Evolutionary conservation across 2,797 vertebrate genomes (phyloP), one percentile per base, ranked within the genome.

Genomic region (Leptodactylus fallax): DNA sequence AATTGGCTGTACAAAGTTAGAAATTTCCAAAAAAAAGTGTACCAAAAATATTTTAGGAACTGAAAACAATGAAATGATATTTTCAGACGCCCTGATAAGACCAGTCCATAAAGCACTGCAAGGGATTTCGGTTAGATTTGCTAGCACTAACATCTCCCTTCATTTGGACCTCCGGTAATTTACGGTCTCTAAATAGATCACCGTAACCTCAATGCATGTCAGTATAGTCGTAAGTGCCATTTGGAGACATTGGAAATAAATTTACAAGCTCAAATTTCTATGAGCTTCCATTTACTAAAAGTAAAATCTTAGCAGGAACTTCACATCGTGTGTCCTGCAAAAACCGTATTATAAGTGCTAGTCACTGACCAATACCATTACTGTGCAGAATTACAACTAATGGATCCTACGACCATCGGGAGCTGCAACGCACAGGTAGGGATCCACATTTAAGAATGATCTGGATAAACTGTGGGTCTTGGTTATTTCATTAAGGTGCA

Each of bases 21-120:
- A 60, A 79, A 79, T 69, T 47, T 65, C 17, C 27, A 79, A 47
- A 76, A 49, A 10, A 36, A 78, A 60, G 81, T 47, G 63, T 80
- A 86, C 51, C 61, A 86, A 86, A 84, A 86, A 86, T 86, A 86
- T 56, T 58, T 85, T 63, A 85, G 16, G 36, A 74, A 85, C 63
- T 79, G 58, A 63, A 85, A 65, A 84, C 55, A 76, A 84, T 49
- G 25, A 84, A 76, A 84, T 49, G 9, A 4, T 58, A 85, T 49
- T 58, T 86, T 72, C 51, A 72, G 51, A 17, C 58, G 51, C n/a
- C 53, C 60, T 69, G 16, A 47, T 21, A 56, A 56, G 55, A 76
- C 19, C 3, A 49, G 71, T 49, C 55, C 53, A 60, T 84, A 45
- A 11, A 84, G 67, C 71, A 60, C n/a, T 45, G 53, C 55, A 58